phyloP scores from a whole-genome alignment of 92 coral and sea anemone species.

The Phenganax subtilis region DNA sequence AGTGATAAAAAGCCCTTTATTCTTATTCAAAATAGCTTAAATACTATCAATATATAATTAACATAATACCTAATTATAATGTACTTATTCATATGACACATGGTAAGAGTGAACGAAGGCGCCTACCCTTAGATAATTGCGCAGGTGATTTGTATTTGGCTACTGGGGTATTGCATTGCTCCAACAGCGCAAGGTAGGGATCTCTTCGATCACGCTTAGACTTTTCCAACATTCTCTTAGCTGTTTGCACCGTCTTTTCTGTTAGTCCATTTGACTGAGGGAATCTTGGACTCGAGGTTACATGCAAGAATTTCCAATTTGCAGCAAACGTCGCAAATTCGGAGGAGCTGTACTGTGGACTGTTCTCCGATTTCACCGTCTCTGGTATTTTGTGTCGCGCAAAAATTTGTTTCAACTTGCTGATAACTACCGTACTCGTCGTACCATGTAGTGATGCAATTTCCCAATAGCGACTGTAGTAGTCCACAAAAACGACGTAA shows the following conservation, averaged over 20 bases:
- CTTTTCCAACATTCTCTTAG: conserved; percentile 24
- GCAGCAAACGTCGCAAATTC: conserved; percentile 5
- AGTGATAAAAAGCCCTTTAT: too few relatives aligned
- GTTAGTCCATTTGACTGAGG: conserved; percentile 40
- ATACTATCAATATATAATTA: too few relatives aligned
- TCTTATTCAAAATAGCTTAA: too few relatives aligned
- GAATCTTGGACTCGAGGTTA: conserved; percentile 33
- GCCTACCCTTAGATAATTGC: conserved; percentile 27
- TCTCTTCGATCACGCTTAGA: conserved; percentile 28
- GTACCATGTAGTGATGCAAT: background rate
- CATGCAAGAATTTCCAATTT: conserved; percentile 26
- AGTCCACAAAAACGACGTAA: background rate
- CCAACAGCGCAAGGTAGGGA: conserved; percentile 24
- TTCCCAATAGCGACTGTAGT: conserved; percentile 8
- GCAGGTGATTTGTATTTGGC: conserved; percentile 43
- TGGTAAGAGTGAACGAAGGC: conserved; percentile 10
- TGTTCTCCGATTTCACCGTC: conserved; percentile 18
- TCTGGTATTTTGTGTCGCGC: conserved; percentile 12
- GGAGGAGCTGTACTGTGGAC: conserved; percentile 11
- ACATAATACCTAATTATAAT: background rate
- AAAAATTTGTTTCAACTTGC: conserved; percentile 9
- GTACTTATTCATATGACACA: background rate
- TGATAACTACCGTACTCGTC: background rate
- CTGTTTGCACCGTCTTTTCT: conserved; percentile 42
- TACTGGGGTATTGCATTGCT: conserved; percentile 36